Conservation (phyloP, 2,113 vertebrate genomes). For the Genyomyrus donnyi region DNA sequence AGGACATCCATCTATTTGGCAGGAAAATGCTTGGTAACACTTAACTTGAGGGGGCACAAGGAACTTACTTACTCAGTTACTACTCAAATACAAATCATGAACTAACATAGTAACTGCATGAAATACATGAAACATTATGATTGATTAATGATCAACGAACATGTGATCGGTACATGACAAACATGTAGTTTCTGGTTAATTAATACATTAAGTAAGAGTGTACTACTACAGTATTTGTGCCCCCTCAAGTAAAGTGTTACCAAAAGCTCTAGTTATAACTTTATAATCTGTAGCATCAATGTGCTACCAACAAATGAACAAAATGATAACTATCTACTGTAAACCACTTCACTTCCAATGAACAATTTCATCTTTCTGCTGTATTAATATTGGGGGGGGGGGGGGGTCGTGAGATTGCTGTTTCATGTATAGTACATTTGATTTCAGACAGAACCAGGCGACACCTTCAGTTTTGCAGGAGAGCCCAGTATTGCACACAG, state of each 20-base stretch:
- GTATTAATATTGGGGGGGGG: neutral
- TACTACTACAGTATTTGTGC: neutral
- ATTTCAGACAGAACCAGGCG: neutral
- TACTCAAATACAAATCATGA: neutral
- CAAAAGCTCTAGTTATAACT: neutral
- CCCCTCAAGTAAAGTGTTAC: neutral
- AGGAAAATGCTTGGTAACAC: neutral
- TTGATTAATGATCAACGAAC: neutral
- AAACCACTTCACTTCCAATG: neutral
- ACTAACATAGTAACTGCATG: neutral
- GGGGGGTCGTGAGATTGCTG: neutral
- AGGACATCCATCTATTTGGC: neutral
- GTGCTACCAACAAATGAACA: neutral
- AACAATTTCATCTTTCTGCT: neutral
- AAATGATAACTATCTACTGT: neutral
- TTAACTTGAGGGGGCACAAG: neutral
- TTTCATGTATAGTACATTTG: neutral
- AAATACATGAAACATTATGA: neutral
- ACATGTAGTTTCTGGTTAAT: neutral
- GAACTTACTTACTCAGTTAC: neutral
- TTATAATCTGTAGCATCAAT: neutral
- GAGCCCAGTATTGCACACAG: neutral
- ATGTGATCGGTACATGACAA: neutral
- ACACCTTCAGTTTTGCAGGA: neutral
- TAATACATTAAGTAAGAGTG: neutral